A percentile compares a stretch with the other conserved stretches of the same genome.
Evolutionary conservation across 2,888 invertebrate genomes (phyloP).

Genomic region (Caenorhabditis macrosperma): DNA sequence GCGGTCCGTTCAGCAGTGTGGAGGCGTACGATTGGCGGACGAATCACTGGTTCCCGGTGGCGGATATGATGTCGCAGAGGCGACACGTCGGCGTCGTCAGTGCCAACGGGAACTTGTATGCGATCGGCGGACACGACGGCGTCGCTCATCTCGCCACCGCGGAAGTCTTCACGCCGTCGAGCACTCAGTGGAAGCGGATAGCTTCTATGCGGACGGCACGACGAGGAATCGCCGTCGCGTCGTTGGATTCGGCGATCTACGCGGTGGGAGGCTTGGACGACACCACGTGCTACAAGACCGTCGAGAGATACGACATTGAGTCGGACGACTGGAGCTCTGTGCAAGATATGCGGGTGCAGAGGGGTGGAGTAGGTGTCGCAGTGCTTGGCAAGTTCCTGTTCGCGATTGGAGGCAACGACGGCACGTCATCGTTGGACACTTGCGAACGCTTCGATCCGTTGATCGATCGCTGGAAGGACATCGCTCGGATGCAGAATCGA

Average conservation of each 20-base stretch:
- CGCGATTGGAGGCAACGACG: constrained; percentile 83
- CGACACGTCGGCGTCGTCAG: constrained; percentile 83
- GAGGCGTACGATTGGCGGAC: constrained; percentile 82
- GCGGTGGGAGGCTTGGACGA: constrained; percentile 83
- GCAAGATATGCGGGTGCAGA: constrained; percentile 81
- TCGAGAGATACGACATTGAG: constrained; percentile 81
- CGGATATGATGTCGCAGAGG: constrained; percentile 81
- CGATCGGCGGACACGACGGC: constrained; percentile 83
- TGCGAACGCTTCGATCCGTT: constrained; percentile 82
- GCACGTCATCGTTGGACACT: constrained; percentile 81
- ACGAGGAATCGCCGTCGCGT: constrained; percentile 82
- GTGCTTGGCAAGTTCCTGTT: constrained; percentile 81
- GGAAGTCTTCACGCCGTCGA: constrained; percentile 76
- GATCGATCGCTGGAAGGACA: constrained; percentile 82
- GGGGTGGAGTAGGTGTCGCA: constrained; percentile 82
- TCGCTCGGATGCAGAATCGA: constrained; percentile 82
- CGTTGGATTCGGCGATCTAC: constrained; percentile 82
- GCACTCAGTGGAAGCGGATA: constrained; percentile 53
- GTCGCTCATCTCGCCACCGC: constrained; percentile 82
- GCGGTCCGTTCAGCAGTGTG: constrained; percentile 82
- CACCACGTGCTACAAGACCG: constrained; percentile 81
- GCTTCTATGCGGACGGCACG: constrained; percentile 70
- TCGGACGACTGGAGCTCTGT: constrained; percentile 82
- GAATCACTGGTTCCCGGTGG: constrained; percentile 81
- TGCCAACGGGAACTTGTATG: constrained; percentile 81